Percentiles rank a stretch among this genome's conserved stretches.
These are phyloP conservation scores for Psammodynastes pulverulentus DNA, from an alignment of 2,113 vertebrate species.

Conservation along the genomic window DNA sequence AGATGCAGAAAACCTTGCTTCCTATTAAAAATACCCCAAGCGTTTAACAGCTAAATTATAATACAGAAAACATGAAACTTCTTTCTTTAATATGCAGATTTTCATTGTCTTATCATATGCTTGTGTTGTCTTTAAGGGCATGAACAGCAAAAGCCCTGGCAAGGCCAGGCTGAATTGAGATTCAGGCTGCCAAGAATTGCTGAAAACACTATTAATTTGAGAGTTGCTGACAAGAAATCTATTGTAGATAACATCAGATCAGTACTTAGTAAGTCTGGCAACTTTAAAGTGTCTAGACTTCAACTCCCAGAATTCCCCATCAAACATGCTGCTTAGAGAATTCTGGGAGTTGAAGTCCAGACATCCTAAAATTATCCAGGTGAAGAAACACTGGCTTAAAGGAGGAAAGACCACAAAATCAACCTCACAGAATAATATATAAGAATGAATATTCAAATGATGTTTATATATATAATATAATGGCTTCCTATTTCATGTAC, in stretches of 20 bases:
- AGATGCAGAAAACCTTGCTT: not conserved
- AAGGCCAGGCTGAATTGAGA: constrained; percentile 5
- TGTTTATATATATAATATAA: constrained; percentile 27
- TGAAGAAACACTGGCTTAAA: not conserved
- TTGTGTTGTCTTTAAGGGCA: constrained; percentile 19
- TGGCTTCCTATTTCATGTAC: constrained; percentile 13
- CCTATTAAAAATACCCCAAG: not conserved
- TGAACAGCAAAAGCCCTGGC: not conserved
- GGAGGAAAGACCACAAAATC: not conserved
- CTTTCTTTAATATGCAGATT: not conserved
- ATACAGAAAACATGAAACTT: not conserved
- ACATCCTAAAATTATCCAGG: not conserved
- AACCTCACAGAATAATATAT: not conserved
- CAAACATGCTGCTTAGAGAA: not conserved
- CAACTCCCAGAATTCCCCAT: not conserved
- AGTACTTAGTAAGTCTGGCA: not conserved
- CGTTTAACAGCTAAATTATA: not conserved
- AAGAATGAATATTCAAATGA: not conserved
- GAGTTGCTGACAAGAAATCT: constrained; percentile 20
- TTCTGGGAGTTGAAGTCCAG: not conserved
- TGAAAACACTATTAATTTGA: constrained; percentile 32
- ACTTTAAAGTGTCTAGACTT: not conserved
- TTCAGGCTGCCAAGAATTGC: not conserved
- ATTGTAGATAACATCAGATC: not conserved
- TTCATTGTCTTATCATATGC: not conserved